Conservation (phyloP, 2,888 invertebrate species). For the Trichacis sp. region DNA sequence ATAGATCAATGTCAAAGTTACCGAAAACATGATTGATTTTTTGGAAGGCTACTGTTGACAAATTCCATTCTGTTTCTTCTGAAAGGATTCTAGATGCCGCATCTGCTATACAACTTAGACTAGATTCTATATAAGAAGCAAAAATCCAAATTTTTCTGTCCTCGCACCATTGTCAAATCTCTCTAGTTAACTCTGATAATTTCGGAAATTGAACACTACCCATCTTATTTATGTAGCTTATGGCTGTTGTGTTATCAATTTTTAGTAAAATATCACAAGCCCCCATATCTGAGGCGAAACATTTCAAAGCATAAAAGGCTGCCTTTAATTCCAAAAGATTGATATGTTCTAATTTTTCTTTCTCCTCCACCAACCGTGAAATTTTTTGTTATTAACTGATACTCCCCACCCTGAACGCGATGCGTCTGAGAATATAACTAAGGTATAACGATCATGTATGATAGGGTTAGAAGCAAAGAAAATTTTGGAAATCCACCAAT, state of each 20-base stretch:
- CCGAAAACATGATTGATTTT: constrained; percentile 34
- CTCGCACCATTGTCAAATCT: constrained; percentile 29
- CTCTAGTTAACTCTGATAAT: constrained; percentile 9
- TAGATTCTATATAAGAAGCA: constrained; percentile 17
- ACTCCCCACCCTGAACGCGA: constrained; percentile 41
- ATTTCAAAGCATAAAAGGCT: constrained; percentile 25
- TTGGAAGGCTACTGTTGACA: constrained; percentile 24
- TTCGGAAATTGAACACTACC: constrained; percentile 19
- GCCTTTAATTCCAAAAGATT: constrained; percentile 24
- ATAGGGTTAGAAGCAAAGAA: constrained; percentile 13
- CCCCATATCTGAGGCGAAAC: background rate
- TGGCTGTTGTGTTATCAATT: constrained; percentile 26
- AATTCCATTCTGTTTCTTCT: constrained; percentile 27
- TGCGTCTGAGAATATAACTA: constrained; percentile 38
- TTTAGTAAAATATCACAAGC: constrained; percentile 21
- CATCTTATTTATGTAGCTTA: no score
- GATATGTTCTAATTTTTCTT: constrained; percentile 19
- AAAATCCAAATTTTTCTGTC: constrained; percentile 12
- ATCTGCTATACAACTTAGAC: constrained; percentile 17
- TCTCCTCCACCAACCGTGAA: constrained; percentile 20
- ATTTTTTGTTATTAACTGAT: background rate
- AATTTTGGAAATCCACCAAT: constrained; percentile 34
- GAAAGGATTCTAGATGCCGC: constrained; percentile 13
- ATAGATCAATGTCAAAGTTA: constrained; percentile 46
- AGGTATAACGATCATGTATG: constrained; percentile 3